Percentiles rank a stretch among this genome's conserved stretches.
Conservation (phyloP, 2,113 vertebrate species). For the Rhinolophus ferrumequinum region DNA sequence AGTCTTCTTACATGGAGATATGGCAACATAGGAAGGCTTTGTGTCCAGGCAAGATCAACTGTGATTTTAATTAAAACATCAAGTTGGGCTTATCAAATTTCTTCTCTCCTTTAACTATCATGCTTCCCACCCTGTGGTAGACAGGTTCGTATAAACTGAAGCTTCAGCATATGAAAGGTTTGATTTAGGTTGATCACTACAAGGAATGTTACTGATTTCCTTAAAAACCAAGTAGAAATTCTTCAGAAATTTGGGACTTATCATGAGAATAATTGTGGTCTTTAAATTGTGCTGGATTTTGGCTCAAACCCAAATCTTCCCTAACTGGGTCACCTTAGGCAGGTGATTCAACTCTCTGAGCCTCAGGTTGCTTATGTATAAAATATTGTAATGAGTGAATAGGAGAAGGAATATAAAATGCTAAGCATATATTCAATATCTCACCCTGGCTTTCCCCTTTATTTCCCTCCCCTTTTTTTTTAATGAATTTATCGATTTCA, state of each 20-base stretch:
- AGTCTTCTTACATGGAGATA: background rate
- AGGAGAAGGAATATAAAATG: background rate
- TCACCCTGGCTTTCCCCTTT: background rate
- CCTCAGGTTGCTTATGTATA: background rate
- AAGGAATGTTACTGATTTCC: background rate
- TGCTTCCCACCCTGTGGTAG: background rate
- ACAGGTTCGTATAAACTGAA: background rate
- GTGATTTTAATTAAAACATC: background rate
- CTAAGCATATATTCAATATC: background rate
- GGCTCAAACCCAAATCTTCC: background rate
- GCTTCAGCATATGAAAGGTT: rapidly evolving
- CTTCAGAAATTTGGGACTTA: background rate
- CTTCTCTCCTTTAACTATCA: background rate
- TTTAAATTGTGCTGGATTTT: background rate
- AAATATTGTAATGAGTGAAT: background rate
- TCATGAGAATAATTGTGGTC: background rate
- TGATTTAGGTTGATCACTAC: background rate
- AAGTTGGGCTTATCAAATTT: background rate
- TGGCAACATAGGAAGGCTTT: background rate
- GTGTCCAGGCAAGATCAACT: background rate
- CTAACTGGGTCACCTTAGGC: background rate
- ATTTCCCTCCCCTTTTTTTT: background rate
- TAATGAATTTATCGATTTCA: background rate
- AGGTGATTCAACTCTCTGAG: background rate
- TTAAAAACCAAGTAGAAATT: background rate